Evolutionary conservation across 1,140 invertebrate genomes (phyloP).

Genomic region (Homalodisca vitripennis): DNA sequence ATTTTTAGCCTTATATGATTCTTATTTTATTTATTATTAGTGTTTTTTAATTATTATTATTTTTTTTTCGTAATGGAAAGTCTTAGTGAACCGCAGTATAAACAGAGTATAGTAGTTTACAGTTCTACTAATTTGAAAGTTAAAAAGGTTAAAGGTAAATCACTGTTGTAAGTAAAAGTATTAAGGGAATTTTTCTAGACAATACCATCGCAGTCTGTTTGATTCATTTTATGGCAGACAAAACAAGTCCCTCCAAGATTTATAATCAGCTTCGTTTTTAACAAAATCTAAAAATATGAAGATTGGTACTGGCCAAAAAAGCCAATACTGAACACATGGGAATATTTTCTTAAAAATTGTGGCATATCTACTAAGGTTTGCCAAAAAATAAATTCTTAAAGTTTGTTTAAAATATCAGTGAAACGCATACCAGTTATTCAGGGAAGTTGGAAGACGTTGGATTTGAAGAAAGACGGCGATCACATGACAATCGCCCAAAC

Average conservation of each 20-base stretch:
- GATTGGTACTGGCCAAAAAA: slow-evolving; percentile 2
- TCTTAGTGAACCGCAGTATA: too few relatives aligned
- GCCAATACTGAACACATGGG: slow-evolving; percentile 7
- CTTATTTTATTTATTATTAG: too few relatives aligned
- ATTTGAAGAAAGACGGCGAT: slow-evolving; percentile 25
- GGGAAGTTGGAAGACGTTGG: slow-evolving; percentile 15
- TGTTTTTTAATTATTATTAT: too few relatives aligned
- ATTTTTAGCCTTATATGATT: too few relatives aligned
- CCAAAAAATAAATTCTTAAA: slow-evolving; percentile 2
- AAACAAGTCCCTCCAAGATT: background rate
- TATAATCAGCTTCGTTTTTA: too few relatives aligned
- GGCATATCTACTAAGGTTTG: slow-evolving; percentile 9
- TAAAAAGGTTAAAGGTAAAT: too few relatives aligned
- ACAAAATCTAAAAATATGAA: slow-evolving; percentile 7
- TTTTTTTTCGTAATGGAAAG: too few relatives aligned
- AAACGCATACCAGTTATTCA: slow-evolving; percentile 23
- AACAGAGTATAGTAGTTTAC: too few relatives aligned
- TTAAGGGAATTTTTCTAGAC: slow-evolving; percentile 2
- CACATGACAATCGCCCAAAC: slow-evolving; percentile 11
- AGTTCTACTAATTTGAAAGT: too few relatives aligned
- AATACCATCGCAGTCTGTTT: slow-evolving; percentile 8
- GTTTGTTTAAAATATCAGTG: slow-evolving; percentile 16
- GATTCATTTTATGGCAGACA: slow-evolving; percentile 16
- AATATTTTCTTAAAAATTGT: slow-evolving; percentile 1
- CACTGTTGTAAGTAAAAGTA: slow-evolving; percentile 18